phyloP scores from a whole-genome alignment of 2,888 invertebrate genomes.

The Drosophila lutescens region DNA sequence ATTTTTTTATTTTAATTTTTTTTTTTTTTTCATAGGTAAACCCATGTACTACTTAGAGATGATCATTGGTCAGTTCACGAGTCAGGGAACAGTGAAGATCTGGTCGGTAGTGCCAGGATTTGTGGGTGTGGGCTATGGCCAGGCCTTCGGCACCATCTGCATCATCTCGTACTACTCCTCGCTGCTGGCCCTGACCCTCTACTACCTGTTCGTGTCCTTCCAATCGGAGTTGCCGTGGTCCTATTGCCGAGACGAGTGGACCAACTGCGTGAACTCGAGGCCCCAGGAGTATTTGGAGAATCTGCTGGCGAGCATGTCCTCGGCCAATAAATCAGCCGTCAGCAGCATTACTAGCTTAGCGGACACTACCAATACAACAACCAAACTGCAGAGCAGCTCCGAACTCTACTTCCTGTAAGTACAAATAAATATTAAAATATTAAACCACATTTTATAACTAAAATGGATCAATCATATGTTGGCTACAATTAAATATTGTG shows the following conservation, averaged over 20 bases:
- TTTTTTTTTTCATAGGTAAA: slow-evolving; percentile 85
- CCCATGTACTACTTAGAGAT: slow-evolving; percentile 94
- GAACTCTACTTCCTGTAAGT: slow-evolving; percentile 87
- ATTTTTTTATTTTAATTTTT: background rate
- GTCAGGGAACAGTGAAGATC: slow-evolving; percentile 90
- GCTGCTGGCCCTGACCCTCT: slow-evolving; percentile 89
- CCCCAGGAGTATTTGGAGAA: slow-evolving; percentile 39
- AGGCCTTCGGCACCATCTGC: slow-evolving; percentile 87
- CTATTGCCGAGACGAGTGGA: slow-evolving; percentile 85
- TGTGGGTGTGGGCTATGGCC: slow-evolving; percentile 90
- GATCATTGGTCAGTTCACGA: slow-evolving; percentile 92
- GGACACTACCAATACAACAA: slow-evolving; percentile 3
- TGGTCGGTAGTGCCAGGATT: slow-evolving; percentile 89
- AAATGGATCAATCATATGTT: background rate
- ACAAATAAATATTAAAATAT: no score
- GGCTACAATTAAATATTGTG: background rate
- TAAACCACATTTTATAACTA: background rate
- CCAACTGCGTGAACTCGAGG: slow-evolving; percentile 78
- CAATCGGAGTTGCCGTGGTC: slow-evolving; percentile 90
- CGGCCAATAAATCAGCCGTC: background rate
- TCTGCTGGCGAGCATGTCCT: slow-evolving; percentile 11
- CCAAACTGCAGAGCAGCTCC: slow-evolving; percentile 85
- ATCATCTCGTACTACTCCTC: slow-evolving; percentile 92
- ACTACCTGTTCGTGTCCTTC: slow-evolving; percentile 90
- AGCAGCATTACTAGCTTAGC: no score